Evolutionary conservation across 2,888 invertebrate species (phyloP).

Genomic region (Crematogaster levior): DNA sequence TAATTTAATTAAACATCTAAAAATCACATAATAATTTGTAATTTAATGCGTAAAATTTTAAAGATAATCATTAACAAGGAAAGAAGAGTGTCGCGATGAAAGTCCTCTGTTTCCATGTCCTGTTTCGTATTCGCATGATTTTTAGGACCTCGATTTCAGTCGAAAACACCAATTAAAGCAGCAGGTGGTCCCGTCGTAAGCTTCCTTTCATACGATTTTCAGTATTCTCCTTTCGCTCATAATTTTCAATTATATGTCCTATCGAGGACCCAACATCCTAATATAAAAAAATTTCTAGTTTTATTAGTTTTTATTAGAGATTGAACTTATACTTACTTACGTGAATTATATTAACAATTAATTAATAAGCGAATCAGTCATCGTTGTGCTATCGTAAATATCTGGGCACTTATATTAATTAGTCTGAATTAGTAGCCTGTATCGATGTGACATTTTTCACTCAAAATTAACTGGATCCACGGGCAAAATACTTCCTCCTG

Average conservation of each 20-base stretch:
- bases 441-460: conserved; percentile 32
- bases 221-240: neutral
- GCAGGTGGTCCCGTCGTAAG: conserved; percentile 28
- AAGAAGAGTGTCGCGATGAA: conserved; percentile 23
- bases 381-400: neutral
- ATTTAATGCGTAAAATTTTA: conserved; percentile 2
- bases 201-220: conserved; percentile 22
- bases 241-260: conserved; percentile 9
- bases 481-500: conserved; percentile 19
- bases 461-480: conserved; percentile 16
- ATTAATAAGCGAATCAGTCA: neutral
- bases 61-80: neutral
- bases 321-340: neutral
- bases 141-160: conserved; percentile 27
- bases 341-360: neutral
- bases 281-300: neutral
- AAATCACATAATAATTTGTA: neutral
- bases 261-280: neutral
- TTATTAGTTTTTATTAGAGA: neutral
- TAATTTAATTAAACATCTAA: neutral
- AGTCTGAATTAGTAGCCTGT: neutral
- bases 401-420: neutral
- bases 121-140: neutral
- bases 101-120: neutral
- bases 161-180: conserved; percentile 39